Evolutionary conservation across 2,113 vertebrate genomes (phyloP), one percentile per base, ranked within the genome.

Genomic region (Quiscalus mexicanus): DNA sequence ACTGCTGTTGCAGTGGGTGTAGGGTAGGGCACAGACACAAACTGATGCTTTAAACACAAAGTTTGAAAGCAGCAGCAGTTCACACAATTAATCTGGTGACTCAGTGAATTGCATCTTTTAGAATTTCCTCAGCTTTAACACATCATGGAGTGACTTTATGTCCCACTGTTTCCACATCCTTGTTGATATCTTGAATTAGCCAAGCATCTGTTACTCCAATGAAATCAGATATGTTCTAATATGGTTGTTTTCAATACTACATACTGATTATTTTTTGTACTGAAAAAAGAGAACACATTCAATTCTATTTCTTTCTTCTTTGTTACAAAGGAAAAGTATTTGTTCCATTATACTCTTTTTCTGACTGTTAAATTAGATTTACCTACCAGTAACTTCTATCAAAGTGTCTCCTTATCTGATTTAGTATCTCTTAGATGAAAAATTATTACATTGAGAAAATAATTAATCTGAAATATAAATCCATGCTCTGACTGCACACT

Each of bases 141-240:
- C 92, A 96, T 97, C 86, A 84, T 62, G 89, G 89, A 73, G 93
- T 96, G 94, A 96, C 65, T 96, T 97, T 95, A 93, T 86, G 82
- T 93, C 96, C 90, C 94, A 95, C 94, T 96, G 96, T 95, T 97
- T 97, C 95, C 89, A 94, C 89, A 96, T 96, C 83, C 47, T 96
- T 97, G 63, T 93, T 97, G 96, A 91, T 97, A 84, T 94, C 91
- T 95, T 92, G 96, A 97, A 97, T 97, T 97, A 97, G 77, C 68
- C 60, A 87, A 97, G 88, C 96, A 97, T 96, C 97, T 98, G 96
- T 95, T 96, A 90, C 69, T 74, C 70, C 78, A 92, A 0, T 92
- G 76, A 97, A 96, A 85, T 97, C 95, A 96, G 88, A 88, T 90
- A 96, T 96, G 84, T 92, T 97, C 96, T 85, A 93, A 87, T 91